Evolutionary conservation across 1,140 invertebrate species (phyloP).

Genomic region (Penaeus chinensis): DNA sequence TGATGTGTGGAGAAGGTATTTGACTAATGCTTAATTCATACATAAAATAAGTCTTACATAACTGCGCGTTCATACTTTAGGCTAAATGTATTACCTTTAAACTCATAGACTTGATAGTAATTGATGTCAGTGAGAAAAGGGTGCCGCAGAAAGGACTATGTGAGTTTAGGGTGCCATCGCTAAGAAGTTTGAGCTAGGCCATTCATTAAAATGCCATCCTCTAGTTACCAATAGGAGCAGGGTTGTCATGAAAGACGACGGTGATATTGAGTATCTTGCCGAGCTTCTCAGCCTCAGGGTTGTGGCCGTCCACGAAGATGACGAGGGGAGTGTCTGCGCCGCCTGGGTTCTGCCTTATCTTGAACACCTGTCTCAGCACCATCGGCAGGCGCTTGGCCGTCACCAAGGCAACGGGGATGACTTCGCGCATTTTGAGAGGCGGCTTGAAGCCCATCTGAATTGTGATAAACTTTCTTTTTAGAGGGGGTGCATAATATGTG

Average conservation of each 20-base stretch:
- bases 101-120: too few relatives aligned
- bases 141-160: too few relatives aligned
- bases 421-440: slow-evolving; percentile 23
- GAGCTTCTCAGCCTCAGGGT: slow-evolving; percentile 25
- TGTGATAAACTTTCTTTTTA: too few relatives aligned
- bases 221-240: not conserved
- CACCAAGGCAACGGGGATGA: slow-evolving; percentile 42
- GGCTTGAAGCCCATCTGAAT: not conserved
- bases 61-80: too few relatives aligned
- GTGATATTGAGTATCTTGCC: slow-evolving; percentile 34
- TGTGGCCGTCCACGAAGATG: slow-evolving; percentile 36
- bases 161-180: too few relatives aligned
- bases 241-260: slow-evolving; percentile 21
- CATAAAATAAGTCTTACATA: too few relatives aligned
- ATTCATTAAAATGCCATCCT: too few relatives aligned
- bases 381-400: slow-evolving; percentile 28
- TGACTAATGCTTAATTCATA: not conserved
- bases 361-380: slow-evolving; percentile 31
- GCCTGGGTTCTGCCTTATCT: slow-evolving; percentile 31
- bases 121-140: too few relatives aligned
- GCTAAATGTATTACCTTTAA: too few relatives aligned
- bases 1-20: not conserved
- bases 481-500: too few relatives aligned
- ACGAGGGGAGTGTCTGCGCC: slow-evolving; percentile 30
- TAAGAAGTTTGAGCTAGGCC: too few relatives aligned